Evolutionary conservation across 2,113 vertebrate species (phyloP).

Genomic region (Ictalurus furcatus): DNA sequence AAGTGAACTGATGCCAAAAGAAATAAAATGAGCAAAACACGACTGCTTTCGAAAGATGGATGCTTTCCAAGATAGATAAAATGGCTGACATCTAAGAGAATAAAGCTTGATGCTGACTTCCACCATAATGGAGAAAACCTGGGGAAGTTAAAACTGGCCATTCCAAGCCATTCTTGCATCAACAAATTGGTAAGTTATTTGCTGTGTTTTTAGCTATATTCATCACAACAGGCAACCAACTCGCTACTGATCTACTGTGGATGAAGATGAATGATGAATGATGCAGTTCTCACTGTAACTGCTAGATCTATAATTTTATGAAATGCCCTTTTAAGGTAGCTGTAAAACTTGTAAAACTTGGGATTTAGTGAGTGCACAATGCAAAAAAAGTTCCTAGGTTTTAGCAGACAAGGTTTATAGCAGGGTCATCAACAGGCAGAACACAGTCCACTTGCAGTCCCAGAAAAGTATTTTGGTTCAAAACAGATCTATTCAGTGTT

Average conservation of each 20-base stretch:
- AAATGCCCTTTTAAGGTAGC: neutral
- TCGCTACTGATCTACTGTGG: neutral
- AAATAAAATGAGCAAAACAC: conserved; percentile 3
- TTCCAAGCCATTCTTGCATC: neutral
- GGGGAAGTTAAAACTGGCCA: neutral
- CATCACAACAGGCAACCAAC: neutral
- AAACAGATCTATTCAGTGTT: neutral
- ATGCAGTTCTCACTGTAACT: neutral
- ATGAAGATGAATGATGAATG: neutral
- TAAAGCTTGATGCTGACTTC: neutral
- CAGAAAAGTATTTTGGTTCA: neutral
- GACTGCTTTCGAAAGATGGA: neutral
- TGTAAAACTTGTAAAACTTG: neutral
- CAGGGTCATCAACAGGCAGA: neutral
- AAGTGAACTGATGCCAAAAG: neutral
- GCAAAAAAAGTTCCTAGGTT: neutral
- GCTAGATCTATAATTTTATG: neutral
- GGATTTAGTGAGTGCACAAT: neutral
- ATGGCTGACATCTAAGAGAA: neutral
- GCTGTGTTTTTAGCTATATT: neutral
- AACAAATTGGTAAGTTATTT: neutral
- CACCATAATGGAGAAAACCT: neutral
- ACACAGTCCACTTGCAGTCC: neutral
- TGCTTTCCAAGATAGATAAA: conserved; percentile 2
- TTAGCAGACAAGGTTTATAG: too few species aligned